phyloP scores from a whole-genome alignment of 2,113 vertebrate genomes.

The Ramphastos sulfuratus region DNA sequence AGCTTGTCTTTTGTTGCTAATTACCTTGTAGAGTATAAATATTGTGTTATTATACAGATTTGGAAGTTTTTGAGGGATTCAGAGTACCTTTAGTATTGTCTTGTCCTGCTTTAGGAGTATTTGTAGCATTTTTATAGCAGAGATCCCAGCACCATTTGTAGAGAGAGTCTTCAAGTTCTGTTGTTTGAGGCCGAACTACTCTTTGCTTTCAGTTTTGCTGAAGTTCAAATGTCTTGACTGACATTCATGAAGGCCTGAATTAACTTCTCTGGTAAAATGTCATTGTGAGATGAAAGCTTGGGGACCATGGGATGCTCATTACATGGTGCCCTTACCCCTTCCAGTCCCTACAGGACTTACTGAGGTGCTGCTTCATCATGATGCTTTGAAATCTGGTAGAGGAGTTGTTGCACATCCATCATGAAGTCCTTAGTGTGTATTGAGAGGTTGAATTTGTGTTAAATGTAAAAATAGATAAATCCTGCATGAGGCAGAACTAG shows the following conservation, averaged over 20 bases:
- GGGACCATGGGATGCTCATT: background rate
- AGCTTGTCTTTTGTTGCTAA: background rate
- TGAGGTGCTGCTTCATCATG: background rate
- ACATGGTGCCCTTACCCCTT: background rate
- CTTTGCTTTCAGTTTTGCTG: background rate
- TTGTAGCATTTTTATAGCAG: background rate
- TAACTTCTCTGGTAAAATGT: background rate
- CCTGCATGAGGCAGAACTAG: background rate
- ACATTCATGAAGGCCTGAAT: too few relatives aligned
- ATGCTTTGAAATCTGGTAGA: background rate
- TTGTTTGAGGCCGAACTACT: background rate
- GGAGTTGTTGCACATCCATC: background rate
- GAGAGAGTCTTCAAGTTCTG: background rate
- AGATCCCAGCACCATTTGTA: background rate
- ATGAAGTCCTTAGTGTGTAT: accelerated
- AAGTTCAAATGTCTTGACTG: background rate
- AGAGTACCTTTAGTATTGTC: background rate
- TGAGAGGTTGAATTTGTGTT: background rate
- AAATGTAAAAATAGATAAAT: background rate
- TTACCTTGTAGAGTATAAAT: background rate
- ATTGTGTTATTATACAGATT: background rate
- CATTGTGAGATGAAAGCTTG: background rate
- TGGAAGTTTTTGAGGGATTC: background rate
- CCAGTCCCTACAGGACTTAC: background rate
- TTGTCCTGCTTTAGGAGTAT: background rate